These are phyloP conservation scores for Gallinago undulata DNA, from an alignment of 2,113 vertebrate genomes.

Conservation along the genomic window DNA sequence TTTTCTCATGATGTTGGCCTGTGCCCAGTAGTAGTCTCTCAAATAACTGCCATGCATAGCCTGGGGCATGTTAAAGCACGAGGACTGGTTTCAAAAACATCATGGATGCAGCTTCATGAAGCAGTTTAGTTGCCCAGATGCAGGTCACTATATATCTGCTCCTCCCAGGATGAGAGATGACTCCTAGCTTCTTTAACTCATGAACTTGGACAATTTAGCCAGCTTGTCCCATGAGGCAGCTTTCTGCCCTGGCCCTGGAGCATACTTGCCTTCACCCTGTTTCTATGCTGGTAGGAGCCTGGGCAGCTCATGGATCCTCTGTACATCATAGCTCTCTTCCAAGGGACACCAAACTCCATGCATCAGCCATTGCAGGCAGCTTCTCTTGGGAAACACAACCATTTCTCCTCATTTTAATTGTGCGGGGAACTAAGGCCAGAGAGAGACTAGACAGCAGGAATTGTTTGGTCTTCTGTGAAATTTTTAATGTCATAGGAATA, in stretches of 20 bases:
- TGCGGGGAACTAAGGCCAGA: background rate
- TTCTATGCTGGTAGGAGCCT: background rate
- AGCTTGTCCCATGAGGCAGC: background rate
- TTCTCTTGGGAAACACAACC: background rate
- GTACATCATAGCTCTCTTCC: background rate
- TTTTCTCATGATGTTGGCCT: background rate
- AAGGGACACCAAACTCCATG: no score
- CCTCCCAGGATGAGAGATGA: background rate
- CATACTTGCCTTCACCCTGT: fast-evolving
- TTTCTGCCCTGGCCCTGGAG: background rate
- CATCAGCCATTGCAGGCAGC: background rate
- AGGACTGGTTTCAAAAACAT: background rate
- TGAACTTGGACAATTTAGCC: background rate
- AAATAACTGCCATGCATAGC: background rate
- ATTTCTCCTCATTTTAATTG: background rate
- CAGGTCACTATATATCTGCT: background rate
- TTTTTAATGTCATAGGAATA: background rate
- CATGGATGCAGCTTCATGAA: background rate
- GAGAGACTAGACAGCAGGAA: background rate
- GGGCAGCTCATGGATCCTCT: background rate
- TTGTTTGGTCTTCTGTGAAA: background rate
- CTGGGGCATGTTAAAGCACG: background rate
- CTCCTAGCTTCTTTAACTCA: background rate
- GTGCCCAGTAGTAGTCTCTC: background rate
- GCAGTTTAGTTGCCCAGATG: background rate